Percentiles rank a stretch among this genome's conserved stretches.
Evolutionary conservation across 2,113 vertebrate species (phyloP).

Genomic region (Tautogolabrus adspersus): DNA sequence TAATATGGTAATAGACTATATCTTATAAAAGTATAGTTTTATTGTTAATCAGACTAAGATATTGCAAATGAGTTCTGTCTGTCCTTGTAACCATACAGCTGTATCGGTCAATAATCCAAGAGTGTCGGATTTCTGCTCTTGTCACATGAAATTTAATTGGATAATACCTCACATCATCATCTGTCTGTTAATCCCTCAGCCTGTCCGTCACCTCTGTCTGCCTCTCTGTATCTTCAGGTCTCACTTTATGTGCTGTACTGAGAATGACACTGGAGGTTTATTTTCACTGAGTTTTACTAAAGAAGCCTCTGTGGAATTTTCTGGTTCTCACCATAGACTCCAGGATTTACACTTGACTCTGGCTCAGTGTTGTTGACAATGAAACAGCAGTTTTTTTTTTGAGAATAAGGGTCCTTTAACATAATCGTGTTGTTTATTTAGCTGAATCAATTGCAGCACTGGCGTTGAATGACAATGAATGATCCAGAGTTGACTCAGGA

Average conservation of each 20-base stretch:
- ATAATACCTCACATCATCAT: slow-evolving; percentile 30
- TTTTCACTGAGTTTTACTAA: background rate
- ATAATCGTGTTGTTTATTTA: background rate
- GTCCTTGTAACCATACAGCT: background rate
- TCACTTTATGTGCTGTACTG: slow-evolving; percentile 1
- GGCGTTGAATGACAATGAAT: slow-evolving; percentile 18
- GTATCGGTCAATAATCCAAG: background rate
- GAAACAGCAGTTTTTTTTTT: background rate
- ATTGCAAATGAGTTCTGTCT: background rate
- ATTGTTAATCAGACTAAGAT: background rate
- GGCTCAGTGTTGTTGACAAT: background rate
- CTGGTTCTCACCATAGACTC: background rate
- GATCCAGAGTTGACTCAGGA: slow-evolving; percentile 40
- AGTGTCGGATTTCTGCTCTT: slow-evolving; percentile 3
- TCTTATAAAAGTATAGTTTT: too few species aligned
- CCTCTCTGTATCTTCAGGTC: background rate
- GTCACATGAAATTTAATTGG: slow-evolving; percentile 39
- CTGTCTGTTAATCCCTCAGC: slow-evolving; percentile 20
- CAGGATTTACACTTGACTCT: background rate
- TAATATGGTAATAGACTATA: background rate
- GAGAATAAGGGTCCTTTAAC: background rate
- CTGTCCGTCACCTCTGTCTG: slow-evolving; percentile 6
- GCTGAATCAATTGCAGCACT: slow-evolving; percentile 3
- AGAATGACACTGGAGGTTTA: background rate
- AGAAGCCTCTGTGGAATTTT: background rate